A percentile compares a stretch with the other conserved stretches of the same genome.
Conservation (phyloP, 1,140 invertebrate species). For the Myzus persicae region DNA sequence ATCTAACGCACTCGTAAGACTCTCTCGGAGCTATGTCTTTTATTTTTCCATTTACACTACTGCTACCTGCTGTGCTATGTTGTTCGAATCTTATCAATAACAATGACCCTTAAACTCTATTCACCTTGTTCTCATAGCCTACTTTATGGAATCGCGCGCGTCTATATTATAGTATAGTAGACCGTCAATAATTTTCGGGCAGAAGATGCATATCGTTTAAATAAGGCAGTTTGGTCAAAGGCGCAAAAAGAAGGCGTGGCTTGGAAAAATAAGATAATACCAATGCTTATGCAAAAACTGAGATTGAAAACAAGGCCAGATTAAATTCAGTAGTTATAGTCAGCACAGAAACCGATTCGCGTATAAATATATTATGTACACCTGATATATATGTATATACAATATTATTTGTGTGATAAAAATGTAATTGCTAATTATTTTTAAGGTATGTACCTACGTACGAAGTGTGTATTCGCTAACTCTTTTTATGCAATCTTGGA, state of each 20-base stretch:
- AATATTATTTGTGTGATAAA: background rate
- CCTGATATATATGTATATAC: background rate
- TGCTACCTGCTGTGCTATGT: background rate
- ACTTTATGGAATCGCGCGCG: background rate
- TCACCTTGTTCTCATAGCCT: slow-evolving; percentile 52
- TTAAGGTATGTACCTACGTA: background rate
- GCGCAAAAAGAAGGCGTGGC: background rate
- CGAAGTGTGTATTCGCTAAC: background rate
- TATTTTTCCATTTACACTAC: slow-evolving; percentile 23
- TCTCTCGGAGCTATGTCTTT: background rate
- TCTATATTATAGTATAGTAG: background rate
- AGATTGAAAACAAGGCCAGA: slow-evolving; percentile 28
- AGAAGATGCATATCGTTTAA: background rate
- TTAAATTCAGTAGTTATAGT: background rate
- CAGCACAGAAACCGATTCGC: background rate
- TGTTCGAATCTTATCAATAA: slow-evolving; percentile 29
- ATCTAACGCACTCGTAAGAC: slow-evolving; percentile 16
- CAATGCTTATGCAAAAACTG: background rate
- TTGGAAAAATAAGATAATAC: background rate
- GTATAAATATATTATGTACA: background rate
- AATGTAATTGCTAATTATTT: slow-evolving; percentile 22
- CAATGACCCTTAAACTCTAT: slow-evolving; percentile 46
- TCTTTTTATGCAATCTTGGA: background rate
- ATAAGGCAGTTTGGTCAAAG: slow-evolving; percentile 14
- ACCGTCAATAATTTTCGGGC: slow-evolving; percentile 2